Evolutionary conservation across 2,113 vertebrate genomes (phyloP).

Genomic region (Salvelinus sp.): DNA sequence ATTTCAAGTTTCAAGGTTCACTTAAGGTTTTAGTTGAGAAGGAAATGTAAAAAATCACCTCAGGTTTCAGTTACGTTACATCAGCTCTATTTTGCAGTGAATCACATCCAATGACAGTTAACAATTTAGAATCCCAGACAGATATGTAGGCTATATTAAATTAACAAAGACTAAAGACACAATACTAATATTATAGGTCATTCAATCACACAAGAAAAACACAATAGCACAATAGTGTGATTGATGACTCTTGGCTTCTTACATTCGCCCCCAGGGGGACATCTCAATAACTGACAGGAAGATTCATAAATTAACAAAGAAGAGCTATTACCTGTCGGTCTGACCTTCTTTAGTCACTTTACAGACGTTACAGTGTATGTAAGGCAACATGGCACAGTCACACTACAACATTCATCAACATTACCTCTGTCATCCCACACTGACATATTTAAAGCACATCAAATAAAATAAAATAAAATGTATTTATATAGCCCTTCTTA

Average conservation of each 20-base stretch:
- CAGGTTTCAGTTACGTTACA: too few species aligned
- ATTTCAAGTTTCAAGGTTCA: too few species aligned
- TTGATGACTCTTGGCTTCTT: constrained; percentile 5
- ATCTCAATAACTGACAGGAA: constrained; percentile 32
- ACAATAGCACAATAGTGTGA: not conserved
- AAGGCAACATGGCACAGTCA: not conserved
- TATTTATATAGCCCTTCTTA: too few species aligned
- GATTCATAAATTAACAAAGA: constrained; percentile 15
- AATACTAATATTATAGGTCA: not conserved
- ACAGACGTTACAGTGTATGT: not conserved
- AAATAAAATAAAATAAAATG: too few species aligned
- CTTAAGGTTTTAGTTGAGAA: too few species aligned
- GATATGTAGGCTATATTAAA: not conserved
- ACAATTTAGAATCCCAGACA: not conserved
- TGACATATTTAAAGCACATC: constrained; percentile 18
- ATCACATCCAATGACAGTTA: not conserved
- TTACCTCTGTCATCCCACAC: constrained; percentile 17
- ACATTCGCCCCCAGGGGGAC: not conserved
- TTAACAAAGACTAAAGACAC: not conserved
- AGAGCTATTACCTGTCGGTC: not conserved
- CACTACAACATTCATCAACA: constrained; percentile 27
- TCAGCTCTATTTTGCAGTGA: not conserved
- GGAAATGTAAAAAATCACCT: too few species aligned
- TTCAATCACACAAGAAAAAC: not conserved
- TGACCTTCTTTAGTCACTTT: constrained; percentile 10